Base-by-base conservation (phyloP, 2,113 vertebrate species). In the Protobothrops mucrosquamatus region DNA sequence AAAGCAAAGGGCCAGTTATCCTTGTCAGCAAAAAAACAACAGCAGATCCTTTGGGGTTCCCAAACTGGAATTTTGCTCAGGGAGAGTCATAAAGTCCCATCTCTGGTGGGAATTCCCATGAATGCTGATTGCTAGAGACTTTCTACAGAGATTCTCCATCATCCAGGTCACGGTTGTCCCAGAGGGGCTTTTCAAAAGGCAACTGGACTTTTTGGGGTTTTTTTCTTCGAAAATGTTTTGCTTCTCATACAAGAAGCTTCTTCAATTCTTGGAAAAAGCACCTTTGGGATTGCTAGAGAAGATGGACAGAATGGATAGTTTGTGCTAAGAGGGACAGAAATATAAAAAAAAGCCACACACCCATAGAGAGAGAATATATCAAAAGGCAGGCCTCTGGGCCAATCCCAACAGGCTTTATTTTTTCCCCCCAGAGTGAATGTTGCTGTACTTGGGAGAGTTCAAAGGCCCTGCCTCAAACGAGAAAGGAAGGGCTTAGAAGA, bases 11-110 rank as follows among this genome's bases (percentile, higher is more conserved):
- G 0, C 69, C n/a, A 39, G 69, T 7, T 61, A 18, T 6, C 15
- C 0, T 6, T 2, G 9, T n/a, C 0, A 0, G 4, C 20, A 7
- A 74, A 93, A 10, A 15, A 91, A 24, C 46, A 54, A 6, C 8
- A 64, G 1, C 2, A 52, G 23, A 88, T 39, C 24, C 24, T 69
- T 12, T 24, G 3, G 0, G 52, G 12, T 48, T 48, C 87, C 14
- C 24, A 56, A 39, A 10, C 14, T 29, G 39, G 26, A n/a, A 59
- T 57, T 86, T 46, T 51, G 2, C 2, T 61, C 55, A 22, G 43
- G 81, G 2, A 20, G 29, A 2, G 15, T 81, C 64, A 6, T 14
- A 34, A 74, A 74, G 89, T 9, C 57, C 15, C 46, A 2, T 0
- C 18, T 20, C 48, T 3, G 29, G 18, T n/a, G 24, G 48, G 24